phyloP scores from a whole-genome alignment of 2,797 vertebrate genomes.

The Australoheros facetus region DNA sequence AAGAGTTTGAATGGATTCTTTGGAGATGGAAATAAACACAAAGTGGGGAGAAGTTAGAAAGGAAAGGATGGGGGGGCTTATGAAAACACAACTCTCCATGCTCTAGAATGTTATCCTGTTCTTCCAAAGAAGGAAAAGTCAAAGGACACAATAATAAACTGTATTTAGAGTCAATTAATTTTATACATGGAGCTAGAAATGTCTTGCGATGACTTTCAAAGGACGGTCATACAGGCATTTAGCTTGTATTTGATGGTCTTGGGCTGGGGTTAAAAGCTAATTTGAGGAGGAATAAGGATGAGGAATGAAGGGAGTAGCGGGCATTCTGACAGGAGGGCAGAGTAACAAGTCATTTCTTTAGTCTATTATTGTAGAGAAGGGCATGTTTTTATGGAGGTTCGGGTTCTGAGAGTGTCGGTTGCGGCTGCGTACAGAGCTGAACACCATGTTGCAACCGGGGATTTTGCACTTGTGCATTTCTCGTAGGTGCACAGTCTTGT shows the following conservation, averaged over 20 bases:
- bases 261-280: slow-evolving; percentile 58
- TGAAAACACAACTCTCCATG: slow-evolving; percentile 58
- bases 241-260: slow-evolving; percentile 63
- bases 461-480: slow-evolving; percentile 99
- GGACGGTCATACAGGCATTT: slow-evolving; percentile 55
- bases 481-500: slow-evolving; percentile 97
- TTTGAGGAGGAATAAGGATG: slow-evolving; percentile 62
- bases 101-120: slow-evolving; percentile 66
- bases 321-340: slow-evolving; percentile 62
- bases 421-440: slow-evolving; percentile 96
- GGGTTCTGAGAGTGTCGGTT: slow-evolving; percentile 99
- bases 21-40: slow-evolving; percentile 84
- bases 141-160: slow-evolving; percentile 71
- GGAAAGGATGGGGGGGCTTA: slow-evolving; percentile 50
- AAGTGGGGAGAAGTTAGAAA: slow-evolving; percentile 51
- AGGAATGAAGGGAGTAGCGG: slow-evolving; percentile 57
- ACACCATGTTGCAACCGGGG: slow-evolving; percentile 98
- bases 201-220: slow-evolving; percentile 62
- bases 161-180: slow-evolving; percentile 67
- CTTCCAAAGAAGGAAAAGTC: slow-evolving; percentile 78
- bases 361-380: slow-evolving; percentile 91
- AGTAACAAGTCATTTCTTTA: slow-evolving; percentile 76
- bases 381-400: slow-evolving; percentile 97
- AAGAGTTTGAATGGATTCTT: slow-evolving; percentile 88
- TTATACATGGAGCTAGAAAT: slow-evolving; percentile 64